Evolutionary conservation across 2,113 vertebrate species (phyloP).

Genomic region (Cyphotilapia sp.): DNA sequence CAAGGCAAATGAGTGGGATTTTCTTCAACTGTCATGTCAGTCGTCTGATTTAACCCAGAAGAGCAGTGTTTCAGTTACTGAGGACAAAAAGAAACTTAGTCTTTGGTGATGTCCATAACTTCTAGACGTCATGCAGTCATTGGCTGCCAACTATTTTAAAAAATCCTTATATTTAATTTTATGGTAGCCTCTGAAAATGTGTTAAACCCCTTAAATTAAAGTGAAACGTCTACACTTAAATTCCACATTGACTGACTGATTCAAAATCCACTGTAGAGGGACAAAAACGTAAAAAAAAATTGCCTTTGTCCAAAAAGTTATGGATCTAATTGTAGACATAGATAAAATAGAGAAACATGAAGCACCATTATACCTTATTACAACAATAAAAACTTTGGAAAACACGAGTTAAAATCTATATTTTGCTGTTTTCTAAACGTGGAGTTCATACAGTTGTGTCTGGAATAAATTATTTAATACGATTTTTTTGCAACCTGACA

Average conservation of each 20-base stretch:
- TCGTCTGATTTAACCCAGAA: neutral
- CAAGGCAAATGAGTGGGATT: neutral
- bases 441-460: neutral
- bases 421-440: neutral
- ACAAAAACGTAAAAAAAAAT: neutral
- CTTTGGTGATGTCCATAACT: neutral
- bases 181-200: neutral
- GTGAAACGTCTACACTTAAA: neutral
- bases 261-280: neutral
- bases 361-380: neutral
- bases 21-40: neutral
- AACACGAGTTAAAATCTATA: neutral
- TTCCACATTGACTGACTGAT: neutral
- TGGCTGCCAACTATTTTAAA: neutral
- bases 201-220: neutral
- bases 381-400: neutral
- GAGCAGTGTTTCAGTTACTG: neutral
- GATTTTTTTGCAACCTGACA: neutral
- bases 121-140: neutral
- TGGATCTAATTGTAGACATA: neutral
- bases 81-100: neutral
- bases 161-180: neutral
- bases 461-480: neutral
- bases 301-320: neutral
- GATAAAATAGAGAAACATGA: neutral